These are phyloP conservation scores for Drosophila emarginata DNA, from an alignment of 2,888 invertebrate species.

Conservation along the genomic window DNA sequence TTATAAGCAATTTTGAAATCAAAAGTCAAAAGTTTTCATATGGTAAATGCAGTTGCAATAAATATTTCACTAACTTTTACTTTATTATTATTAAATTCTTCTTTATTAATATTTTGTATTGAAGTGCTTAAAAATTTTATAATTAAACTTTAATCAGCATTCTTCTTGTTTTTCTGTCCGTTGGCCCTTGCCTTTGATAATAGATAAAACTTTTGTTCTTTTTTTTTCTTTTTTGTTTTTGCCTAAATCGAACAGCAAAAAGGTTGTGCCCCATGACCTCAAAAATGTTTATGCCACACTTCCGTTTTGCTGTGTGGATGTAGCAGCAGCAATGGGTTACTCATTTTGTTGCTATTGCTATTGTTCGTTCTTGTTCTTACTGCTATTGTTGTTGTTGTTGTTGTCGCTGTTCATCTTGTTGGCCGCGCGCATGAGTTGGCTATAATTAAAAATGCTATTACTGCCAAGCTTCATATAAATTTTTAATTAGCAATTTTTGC, in stretches of 20 bases:
- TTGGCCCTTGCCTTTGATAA: constrained; percentile 14
- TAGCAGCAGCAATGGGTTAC: background rate
- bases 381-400: constrained; percentile 28
- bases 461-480: constrained; percentile 81
- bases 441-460: constrained; percentile 82
- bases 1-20: no score
- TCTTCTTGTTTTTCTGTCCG: background rate
- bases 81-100: no score
- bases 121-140: constrained; percentile 8
- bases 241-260: constrained; percentile 60
- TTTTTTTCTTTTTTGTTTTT: background rate
- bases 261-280: constrained; percentile 66
- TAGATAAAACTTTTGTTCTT: background rate
- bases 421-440: constrained; percentile 73
- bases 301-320: constrained; percentile 40
- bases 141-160: background rate
- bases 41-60: background rate
- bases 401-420: constrained; percentile 33
- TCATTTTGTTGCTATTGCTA: constrained; percentile 1
- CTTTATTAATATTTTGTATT: background rate
- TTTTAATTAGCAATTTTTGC: constrained; percentile 82
- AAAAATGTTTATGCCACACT: constrained; percentile 75
- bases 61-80: background rate
- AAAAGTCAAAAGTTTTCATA: no score
- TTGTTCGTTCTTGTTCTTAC: background rate